Conservation (phyloP, 2,888 invertebrate species). For the Falcaria lacertinaria region DNA sequence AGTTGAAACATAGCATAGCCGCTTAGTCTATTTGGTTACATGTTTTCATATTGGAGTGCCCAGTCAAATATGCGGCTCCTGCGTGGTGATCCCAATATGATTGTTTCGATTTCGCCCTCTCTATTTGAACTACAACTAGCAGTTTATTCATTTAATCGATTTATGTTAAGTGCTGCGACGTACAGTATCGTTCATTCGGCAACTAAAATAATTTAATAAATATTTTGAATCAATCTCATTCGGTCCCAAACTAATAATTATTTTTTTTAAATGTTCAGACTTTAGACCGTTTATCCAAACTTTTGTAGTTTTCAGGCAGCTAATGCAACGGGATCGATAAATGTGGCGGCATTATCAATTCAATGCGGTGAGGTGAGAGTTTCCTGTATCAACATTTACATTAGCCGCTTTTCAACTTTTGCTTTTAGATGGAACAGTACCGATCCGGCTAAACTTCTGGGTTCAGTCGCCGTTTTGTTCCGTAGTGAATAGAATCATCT, state of each 20-base stretch:
- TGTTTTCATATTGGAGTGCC: constrained; percentile 19
- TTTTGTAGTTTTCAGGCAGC: constrained; percentile 6
- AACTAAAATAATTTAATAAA: too few species aligned
- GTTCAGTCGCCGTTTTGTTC: constrained; percentile 9
- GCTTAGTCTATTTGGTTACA: constrained; percentile 14
- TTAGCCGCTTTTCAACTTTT: constrained; percentile 44
- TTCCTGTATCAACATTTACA: constrained; percentile 48
- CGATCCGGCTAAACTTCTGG: constrained; percentile 6
- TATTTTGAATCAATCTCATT: too few species aligned
- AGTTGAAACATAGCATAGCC: not conserved
- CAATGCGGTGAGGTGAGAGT: constrained; percentile 41
- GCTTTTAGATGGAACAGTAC: constrained; percentile 25
- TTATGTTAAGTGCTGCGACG: too few species aligned
- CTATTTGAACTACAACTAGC: constrained; percentile 1
- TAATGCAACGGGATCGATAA: constrained; percentile 19
- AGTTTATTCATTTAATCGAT: too few species aligned
- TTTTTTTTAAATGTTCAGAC: too few species aligned
- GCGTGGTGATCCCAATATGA: constrained; percentile 13
- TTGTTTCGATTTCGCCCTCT: constrained; percentile 12
- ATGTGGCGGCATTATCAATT: constrained; percentile 46
- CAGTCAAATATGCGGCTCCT: constrained; percentile 17
- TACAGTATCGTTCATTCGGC: too few species aligned
- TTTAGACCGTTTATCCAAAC: not conserved
- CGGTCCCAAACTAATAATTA: too few species aligned
- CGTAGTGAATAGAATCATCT: constrained; percentile 11